Evolutionary conservation across 2,888 invertebrate species (phyloP), one percentile per base, ranked within the genome.

Genomic region (Esperia sulphurella): DNA sequence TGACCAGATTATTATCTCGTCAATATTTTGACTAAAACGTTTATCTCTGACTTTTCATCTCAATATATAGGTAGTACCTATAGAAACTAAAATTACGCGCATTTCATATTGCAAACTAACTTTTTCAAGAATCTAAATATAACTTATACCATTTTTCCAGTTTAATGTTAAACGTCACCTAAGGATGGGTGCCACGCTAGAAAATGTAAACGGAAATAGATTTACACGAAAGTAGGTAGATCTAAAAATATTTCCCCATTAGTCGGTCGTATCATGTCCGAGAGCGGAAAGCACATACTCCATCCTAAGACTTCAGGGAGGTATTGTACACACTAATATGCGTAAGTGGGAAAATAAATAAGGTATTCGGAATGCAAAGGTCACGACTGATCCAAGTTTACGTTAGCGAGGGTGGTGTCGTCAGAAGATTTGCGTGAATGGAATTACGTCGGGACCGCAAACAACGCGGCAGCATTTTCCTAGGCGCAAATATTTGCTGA

Each of bases 401-500:
- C 42, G 38, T 45, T 45, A 38, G 31, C 8, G 12, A 12, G n/a
- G 12, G 14, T 40, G 7, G 21, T 21, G 40, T 9, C 40, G 40
- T 21, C 40, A 40, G 40, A 35, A 49, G 47, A 54, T 52, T 47
- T 48, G 46, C 42, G 41, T 50, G 52, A 52, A 55, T 52, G 33
- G 45, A 45, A 57, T 55, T 50, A 53, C 48, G 48, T 31, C 40
- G 37, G 47, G 45, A 37, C 41, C 38, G 42, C 52, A 54, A 53
- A 54, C 46, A 51, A 44, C 46, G 45, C 43, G 30, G 46, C 10
- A 49, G 51, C 52, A 48, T 53, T 53, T 52, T 51, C 47, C 35
- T 30, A 29, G 43, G 14, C 12, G 46, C 55, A 48, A 55, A 58
- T 59, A 58, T 59, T 59, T 57, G 51, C 53, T 55, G 47, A 55